Evolutionary conservation across 2,888 invertebrate species (phyloP).

Genomic region (Acrobasis repandana): DNA sequence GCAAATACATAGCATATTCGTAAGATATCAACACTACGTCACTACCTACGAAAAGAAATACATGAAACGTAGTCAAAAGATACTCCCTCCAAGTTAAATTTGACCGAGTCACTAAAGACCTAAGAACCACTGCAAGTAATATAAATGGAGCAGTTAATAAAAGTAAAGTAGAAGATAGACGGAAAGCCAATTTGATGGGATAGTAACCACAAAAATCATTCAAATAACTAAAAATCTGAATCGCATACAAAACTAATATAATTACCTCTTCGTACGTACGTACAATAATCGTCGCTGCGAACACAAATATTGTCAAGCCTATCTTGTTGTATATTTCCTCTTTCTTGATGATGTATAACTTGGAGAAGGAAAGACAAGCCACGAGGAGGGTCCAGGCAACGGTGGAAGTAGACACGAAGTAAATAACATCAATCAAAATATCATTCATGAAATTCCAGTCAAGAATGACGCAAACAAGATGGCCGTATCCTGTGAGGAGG

Average conservation of each 20-base stretch:
- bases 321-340: constrained; percentile 10
- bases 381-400: neutral
- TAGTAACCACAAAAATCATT: constrained; percentile 1
- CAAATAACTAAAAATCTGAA: neutral
- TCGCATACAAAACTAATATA: constrained; percentile 2
- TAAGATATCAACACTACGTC: constrained; percentile 4
- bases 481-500: constrained; percentile 1
- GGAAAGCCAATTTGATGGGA: constrained; percentile 9
- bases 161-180: constrained; percentile 5
- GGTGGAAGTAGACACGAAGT: constrained; percentile 4
- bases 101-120: neutral
- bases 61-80: constrained; percentile 1
- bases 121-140: neutral
- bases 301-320: neutral
- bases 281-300: neutral
- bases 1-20: constrained; percentile 10
- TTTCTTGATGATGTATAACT: constrained; percentile 8
- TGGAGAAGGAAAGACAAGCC: constrained; percentile 10
- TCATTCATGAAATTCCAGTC: constrained; percentile 8
- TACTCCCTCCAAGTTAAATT: neutral
- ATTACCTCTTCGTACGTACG: constrained; percentile 14
- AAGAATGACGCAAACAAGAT: neutral
- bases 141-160: constrained; percentile 1
- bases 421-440: neutral
- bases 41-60: neutral